A percentile compares a stretch with the other conserved stretches of the same genome.
These are phyloP conservation scores for Choristoneura fumiferana DNA, from an alignment of 1,140 invertebrate genomes.

Conservation along the genomic window DNA sequence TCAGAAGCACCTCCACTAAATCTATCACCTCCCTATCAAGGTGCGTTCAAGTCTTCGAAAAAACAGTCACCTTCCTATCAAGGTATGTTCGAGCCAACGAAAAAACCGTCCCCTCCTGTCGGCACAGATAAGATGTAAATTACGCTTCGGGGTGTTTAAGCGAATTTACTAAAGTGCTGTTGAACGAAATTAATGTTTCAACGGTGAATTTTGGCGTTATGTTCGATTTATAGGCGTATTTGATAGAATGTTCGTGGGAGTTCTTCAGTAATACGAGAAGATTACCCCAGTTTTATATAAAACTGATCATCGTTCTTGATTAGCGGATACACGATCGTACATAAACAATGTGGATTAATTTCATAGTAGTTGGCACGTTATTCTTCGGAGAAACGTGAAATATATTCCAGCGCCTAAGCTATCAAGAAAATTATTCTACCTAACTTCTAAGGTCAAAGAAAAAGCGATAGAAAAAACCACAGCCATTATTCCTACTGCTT, in stretches of 20 bases:
- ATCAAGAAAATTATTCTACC: slow-evolving; percentile 3
- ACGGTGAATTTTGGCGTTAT: slow-evolving; percentile 20
- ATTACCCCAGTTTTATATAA: no score
- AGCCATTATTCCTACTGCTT: slow-evolving; percentile 10
- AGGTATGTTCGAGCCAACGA: slow-evolving; percentile 15
- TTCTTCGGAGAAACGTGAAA: no score
- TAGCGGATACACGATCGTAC: no score
- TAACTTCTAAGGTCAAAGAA: neutral
- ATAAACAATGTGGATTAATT: no score
- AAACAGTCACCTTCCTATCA: slow-evolving; percentile 16
- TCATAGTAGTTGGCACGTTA: no score
- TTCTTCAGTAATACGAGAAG: no score
- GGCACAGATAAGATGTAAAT: slow-evolving; percentile 56
- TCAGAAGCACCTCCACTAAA: slow-evolving; percentile 31
- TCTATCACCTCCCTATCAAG: slow-evolving; percentile 36
- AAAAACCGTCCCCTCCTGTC: slow-evolving; percentile 48
- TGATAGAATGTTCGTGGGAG: no score
- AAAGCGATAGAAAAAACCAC: slow-evolving; percentile 8
- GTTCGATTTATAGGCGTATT: slow-evolving; percentile 18
- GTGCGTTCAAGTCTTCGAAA: neutral
- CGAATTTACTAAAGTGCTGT: slow-evolving; percentile 43
- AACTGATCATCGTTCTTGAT: no score
- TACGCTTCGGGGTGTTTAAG: slow-evolving; percentile 43
- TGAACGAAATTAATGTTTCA: slow-evolving; percentile 55
- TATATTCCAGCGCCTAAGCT: no score